Evolutionary conservation across 1,140 invertebrate genomes (phyloP).

Genomic region (Diachasma alloeum): DNA sequence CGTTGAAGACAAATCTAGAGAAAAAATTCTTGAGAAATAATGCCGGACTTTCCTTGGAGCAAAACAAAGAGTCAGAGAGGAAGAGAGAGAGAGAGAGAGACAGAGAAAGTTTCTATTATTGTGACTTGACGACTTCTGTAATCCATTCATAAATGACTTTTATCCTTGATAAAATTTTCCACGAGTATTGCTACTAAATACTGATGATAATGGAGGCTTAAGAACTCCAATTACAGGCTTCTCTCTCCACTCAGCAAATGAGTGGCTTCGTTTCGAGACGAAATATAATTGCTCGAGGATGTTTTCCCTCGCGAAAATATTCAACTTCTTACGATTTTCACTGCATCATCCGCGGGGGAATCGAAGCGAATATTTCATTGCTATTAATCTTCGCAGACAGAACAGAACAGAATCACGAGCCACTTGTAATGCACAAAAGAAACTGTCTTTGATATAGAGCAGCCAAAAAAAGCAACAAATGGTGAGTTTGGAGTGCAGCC

Average conservation of each 20-base stretch:
- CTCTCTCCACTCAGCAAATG: neutral
- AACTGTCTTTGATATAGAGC: neutral
- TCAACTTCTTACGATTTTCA: too few relatives aligned
- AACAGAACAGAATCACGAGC: neutral
- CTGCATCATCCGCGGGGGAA: neutral
- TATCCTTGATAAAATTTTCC: neutral
- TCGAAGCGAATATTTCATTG: neutral
- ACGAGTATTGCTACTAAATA: neutral
- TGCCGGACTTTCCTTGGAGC: neutral
- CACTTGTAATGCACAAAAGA: neutral
- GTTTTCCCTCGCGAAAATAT: too few relatives aligned
- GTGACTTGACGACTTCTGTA: slow-evolving; percentile 9
- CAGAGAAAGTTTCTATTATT: neutral
- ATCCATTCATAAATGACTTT: neutral
- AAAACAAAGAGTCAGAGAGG: neutral
- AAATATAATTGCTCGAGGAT: too few relatives aligned
- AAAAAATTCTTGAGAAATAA: neutral
- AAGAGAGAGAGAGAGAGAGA: too few relatives aligned
- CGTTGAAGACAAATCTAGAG: slow-evolving; percentile 21
- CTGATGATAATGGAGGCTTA: neutral
- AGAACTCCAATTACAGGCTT: too few relatives aligned
- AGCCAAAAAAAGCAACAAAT: neutral
- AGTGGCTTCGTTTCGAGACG: neutral
- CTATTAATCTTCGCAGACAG: neutral
- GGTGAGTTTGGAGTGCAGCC: neutral